Evolutionary conservation across 2,113 vertebrate species (phyloP).

Genomic region (Pungitius pungitius): DNA sequence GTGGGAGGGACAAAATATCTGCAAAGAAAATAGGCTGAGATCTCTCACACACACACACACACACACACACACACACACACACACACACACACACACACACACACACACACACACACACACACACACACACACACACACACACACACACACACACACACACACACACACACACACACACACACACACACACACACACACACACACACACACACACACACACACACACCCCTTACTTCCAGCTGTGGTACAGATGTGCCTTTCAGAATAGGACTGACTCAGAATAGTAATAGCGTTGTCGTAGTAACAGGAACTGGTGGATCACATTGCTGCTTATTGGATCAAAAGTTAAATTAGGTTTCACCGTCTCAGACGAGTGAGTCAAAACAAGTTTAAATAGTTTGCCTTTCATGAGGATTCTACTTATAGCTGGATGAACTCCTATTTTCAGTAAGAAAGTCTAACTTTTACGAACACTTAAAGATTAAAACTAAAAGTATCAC

Average conservation of each 20-base stretch:
- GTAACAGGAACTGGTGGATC: not conserved
- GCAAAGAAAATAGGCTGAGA: constrained; percentile 50
- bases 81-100: constrained; percentile 12
- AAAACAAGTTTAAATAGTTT: not conserved
- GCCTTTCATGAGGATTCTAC: not conserved
- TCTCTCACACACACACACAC: constrained; percentile 31
- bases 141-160: constrained; percentile 14
- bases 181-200: constrained; percentile 17
- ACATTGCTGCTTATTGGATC: not conserved
- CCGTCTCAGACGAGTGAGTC: not conserved
- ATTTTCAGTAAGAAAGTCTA: not conserved
- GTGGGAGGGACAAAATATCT: constrained; percentile 4
- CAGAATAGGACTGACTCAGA: constrained; percentile 26
- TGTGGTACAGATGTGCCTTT: constrained; percentile 73
- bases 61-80: constrained; percentile 12
- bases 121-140: constrained; percentile 12
- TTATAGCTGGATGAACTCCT: not conserved
- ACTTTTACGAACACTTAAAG: no score
- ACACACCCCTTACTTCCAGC: constrained; percentile 51
- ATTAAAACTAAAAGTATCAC: not conserved
- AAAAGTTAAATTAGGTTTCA: not conserved
- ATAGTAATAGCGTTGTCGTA: constrained; percentile 1
- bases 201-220: constrained; percentile 26
- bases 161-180: constrained; percentile 15
- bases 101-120: constrained; percentile 20